Evolutionary conservation across 2,113 vertebrate genomes (phyloP).

Genomic region (Gracilinanus agilis): DNA sequence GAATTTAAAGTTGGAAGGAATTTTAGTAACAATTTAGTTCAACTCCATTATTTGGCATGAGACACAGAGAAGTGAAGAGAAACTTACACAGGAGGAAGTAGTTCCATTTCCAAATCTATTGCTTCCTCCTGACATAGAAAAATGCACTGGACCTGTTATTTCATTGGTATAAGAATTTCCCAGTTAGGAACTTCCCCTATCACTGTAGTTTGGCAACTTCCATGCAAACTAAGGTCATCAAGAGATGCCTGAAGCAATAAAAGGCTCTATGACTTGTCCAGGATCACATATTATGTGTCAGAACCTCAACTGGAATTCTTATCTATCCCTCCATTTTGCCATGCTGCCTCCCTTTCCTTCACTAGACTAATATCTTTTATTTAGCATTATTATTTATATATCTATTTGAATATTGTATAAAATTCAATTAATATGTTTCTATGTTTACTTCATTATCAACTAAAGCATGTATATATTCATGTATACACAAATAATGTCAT

Average conservation of each 20-base stretch:
- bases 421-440: not conserved
- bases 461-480: not conserved
- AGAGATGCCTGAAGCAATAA: not conserved
- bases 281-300: not conserved
- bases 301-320: not conserved
- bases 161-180: not conserved
- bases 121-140: not conserved
- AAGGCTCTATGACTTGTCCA: not conserved
- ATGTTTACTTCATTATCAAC: not conserved
- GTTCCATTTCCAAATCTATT: not conserved
- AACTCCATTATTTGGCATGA: not conserved
- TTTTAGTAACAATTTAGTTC: not conserved
- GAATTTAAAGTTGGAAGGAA: not conserved
- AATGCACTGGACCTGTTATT: not conserved
- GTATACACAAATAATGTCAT: not conserved
- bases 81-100: not conserved
- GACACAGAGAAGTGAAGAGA: not conserved
- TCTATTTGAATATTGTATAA: not conserved
- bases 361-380: not conserved
- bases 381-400: not conserved
- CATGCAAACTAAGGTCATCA: not conserved
- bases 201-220: not conserved
- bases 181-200: not conserved
- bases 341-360: not conserved
- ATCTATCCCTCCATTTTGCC: not conserved